Evolutionary conservation across 2,113 vertebrate genomes (phyloP).

Genomic region (Danio rerio): GRCz12tu NC_133179.1:7508001-7508500

Average conservation of each 20-base stretch:
- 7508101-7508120: too few species aligned
- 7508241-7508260: background rate
- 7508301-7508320: conserved; percentile 43
- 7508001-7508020: too few species aligned
- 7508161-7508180: background rate
- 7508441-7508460: conserved; percentile 45
- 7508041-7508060: too few species aligned
- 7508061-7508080: too few species aligned
- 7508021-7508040: too few species aligned
- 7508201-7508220: background rate
- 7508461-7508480: conserved; percentile 38
- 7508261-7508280: conserved; percentile 15
- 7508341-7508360: conserved; percentile 23
- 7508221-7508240: conserved; percentile 1
- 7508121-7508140: too few species aligned
- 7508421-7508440: conserved; percentile 29
- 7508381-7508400: conserved; percentile 15
- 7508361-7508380: conserved; percentile 30
- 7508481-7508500: conserved; percentile 35
- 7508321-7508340: conserved; percentile 41
- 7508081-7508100: too few species aligned
- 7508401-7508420: conserved; percentile 24
- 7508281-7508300: conserved; percentile 6
- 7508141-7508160: too few species aligned
- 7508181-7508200: background rate